Evolutionary conservation across 2,888 invertebrate genomes (phyloP).

Genomic region (Ernsta delagoae): DNA sequence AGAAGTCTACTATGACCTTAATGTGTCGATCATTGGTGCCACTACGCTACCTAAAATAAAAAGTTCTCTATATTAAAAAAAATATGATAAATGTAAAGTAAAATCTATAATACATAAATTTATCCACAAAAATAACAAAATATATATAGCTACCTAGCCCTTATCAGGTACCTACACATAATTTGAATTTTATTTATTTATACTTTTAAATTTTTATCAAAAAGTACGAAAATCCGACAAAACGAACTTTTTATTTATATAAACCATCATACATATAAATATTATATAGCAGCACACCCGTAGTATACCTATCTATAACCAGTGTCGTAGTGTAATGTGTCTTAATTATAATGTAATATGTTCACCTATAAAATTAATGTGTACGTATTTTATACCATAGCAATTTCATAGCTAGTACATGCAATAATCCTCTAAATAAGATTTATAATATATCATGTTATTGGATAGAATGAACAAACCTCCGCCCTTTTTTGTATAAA

Average conservation of each 20-base stretch:
- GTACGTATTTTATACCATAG: constrained; percentile 39
- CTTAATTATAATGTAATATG: constrained; percentile 42
- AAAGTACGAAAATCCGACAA: background rate
- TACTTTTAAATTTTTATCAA: too few species aligned
- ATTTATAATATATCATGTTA: constrained; percentile 24
- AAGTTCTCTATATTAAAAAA: too few species aligned
- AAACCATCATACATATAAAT: constrained; percentile 31
- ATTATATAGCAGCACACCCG: constrained; percentile 42
- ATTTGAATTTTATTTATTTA: too few species aligned
- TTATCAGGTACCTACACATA: too few species aligned
- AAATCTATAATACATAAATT: too few species aligned
- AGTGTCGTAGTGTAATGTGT: constrained; percentile 47
- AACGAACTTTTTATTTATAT: constrained; percentile 36
- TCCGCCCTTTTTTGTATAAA: background rate
- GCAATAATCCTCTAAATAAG: constrained; percentile 43
- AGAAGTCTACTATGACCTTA: too few species aligned
- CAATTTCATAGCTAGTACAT: constrained; percentile 24
- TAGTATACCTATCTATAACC: constrained; percentile 40
- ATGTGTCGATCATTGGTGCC: too few species aligned
- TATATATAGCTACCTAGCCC: too few species aligned
- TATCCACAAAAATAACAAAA: too few species aligned
- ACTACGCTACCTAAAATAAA: too few species aligned
- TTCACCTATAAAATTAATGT: constrained; percentile 37
- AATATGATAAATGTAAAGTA: too few species aligned
- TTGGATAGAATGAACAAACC: background rate